Conservation (phyloP, 2,797 vertebrate species). For the Thripadectes ignobilis region DNA sequence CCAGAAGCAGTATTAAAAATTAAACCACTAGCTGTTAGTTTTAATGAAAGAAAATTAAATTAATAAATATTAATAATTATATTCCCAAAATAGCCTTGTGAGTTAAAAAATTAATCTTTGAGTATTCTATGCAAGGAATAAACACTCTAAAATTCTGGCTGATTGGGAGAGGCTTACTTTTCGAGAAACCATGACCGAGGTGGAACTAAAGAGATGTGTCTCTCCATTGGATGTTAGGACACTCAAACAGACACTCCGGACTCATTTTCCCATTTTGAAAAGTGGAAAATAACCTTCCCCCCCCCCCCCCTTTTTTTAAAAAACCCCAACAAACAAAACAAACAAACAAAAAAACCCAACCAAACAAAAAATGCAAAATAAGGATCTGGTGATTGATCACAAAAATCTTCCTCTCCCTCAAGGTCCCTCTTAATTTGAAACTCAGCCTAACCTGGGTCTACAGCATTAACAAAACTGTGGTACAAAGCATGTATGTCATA, state of each 20-base stretch:
- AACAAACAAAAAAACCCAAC: not conserved
- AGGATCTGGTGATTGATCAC: not conserved
- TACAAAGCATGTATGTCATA: not conserved
- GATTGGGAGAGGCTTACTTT: not conserved
- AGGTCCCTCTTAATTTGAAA: not conserved
- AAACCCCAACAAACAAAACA: too few relatives aligned
- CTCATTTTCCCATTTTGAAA: not conserved
- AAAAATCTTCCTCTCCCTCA: not conserved
- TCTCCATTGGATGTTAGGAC: not conserved
- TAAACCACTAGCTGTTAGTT: not conserved
- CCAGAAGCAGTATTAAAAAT: conserved; percentile 32
- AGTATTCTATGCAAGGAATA: not conserved
- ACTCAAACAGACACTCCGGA: not conserved
- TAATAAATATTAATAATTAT: conserved; percentile 53
- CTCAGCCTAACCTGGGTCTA: not conserved
- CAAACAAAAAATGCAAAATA: not conserved
- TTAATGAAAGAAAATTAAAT: conserved; percentile 53
- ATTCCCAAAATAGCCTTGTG: not conserved
- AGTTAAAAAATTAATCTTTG: not conserved
- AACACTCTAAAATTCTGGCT: not conserved
- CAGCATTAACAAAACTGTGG: not conserved
- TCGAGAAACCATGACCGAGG: not conserved
- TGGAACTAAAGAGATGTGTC: not conserved
- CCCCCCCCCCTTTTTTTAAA: too few relatives aligned
- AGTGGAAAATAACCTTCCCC: not conserved